Base-by-base conservation (phyloP, 2,113 vertebrate species). In the Ctenomys sociabilis region DNA sequence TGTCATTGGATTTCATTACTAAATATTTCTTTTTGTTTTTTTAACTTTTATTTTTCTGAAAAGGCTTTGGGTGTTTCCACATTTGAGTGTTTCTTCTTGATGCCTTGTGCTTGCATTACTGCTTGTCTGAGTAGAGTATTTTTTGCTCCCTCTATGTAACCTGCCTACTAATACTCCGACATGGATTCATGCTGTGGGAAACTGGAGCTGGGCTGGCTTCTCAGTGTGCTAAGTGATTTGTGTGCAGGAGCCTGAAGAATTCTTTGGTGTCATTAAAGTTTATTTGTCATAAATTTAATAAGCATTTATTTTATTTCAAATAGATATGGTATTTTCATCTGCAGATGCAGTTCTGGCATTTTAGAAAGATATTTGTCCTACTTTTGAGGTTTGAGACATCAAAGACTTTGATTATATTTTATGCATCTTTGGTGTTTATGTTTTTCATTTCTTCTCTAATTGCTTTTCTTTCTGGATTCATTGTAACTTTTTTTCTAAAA, bases 251-350 rank as follows among this genome's bases (percentile, higher is more conserved):
- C 2, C 32, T 66, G 5, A 45, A 88, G 5, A 63, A 63, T 68
- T 81, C 0, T 21, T 95, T 85, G 75, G 80, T 91, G 37, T 78
- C 54, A 28, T 54, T 81, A 64, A 83, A 68, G 2, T 68, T 59
- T 64, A 64, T 43, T 83, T 90, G 66, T 12, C 16, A 84, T 93
- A 96, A 85, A 81, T 68, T n/a, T 85, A 19, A 43, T 88, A 75
- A 43, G 1, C 3, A 88, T 13, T 4, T 2, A 37, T 82, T 88
- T 93, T 73, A 68, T 73, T 59, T 52, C 30, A 95, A 85, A 75
- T 72, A 37, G 24, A 80, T 11, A 72, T 32, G 57, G 5, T 32
- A 59, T 49, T 83, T 92, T 90, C 49, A 54, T 91, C 80, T 93
- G 17, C 2, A 45, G 10, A 30, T 52, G 88, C 0, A 12, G 5